Percentiles rank a stretch among this genome's conserved stretches.
These are phyloP conservation scores for Rhimphoctona megacephalus DNA, from an alignment of 2,888 invertebrate genomes.

Conservation along the genomic window DNA sequence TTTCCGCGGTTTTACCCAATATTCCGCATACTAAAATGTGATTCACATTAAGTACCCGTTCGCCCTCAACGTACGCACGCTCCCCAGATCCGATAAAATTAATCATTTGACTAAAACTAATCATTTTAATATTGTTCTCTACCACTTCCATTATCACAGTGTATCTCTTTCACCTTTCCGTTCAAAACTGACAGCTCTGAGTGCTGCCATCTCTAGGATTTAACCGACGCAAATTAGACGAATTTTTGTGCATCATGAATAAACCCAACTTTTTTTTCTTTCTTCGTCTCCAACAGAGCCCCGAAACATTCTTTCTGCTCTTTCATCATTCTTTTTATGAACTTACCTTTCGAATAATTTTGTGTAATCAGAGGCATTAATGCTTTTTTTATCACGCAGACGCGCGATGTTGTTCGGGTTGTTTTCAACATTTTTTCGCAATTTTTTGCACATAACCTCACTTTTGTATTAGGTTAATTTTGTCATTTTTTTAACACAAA, in stretches of 20 bases:
- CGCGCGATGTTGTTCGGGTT: background rate
- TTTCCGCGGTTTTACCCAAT: too few relatives aligned
- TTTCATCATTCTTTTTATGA: constrained; percentile 84
- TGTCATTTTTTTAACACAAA: background rate
- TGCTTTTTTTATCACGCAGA: constrained; percentile 6
- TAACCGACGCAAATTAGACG: too few relatives aligned
- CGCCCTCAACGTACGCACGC: too few relatives aligned
- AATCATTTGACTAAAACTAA: too few relatives aligned
- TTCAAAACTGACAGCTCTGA: too few relatives aligned
- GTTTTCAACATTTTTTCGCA: constrained; percentile 27
- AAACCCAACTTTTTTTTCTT: constrained; percentile 76
- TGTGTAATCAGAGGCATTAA: background rate
- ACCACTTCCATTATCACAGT: too few relatives aligned
- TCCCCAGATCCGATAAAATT: too few relatives aligned
- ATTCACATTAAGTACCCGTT: too few relatives aligned
- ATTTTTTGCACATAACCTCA: constrained; percentile 29
- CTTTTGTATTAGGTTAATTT: background rate
- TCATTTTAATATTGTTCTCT: too few relatives aligned
- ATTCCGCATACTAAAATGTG: too few relatives aligned
- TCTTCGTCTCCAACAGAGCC: constrained; percentile 85
- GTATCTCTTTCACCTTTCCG: too few relatives aligned
- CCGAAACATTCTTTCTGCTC: constrained; percentile 86
- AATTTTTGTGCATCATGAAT: background rate
- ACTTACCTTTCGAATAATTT: constrained; percentile 82
- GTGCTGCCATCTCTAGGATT: too few relatives aligned